These are phyloP conservation scores for Rhinichthys osculus DNA, from an alignment of 2,797 vertebrate species.

Conservation along the genomic window DNA sequence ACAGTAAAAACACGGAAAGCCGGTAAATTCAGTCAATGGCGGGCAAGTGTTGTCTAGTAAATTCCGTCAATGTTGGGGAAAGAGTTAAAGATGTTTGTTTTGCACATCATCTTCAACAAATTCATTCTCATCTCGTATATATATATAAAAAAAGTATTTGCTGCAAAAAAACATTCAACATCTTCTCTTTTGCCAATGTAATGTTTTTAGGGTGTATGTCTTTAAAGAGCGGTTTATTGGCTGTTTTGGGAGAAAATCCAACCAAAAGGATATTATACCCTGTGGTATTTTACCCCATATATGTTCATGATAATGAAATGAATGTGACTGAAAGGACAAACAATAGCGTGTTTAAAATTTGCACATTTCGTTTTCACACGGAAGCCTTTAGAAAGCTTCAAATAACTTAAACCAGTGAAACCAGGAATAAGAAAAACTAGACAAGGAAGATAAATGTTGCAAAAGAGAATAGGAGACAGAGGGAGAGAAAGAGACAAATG, in stretches of 20 bases:
- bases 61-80: too few species aligned
- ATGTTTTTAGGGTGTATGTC: too few species aligned
- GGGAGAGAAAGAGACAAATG: slow-evolving; percentile 27
- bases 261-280: background rate
- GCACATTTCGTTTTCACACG: background rate
- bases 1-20: too few species aligned
- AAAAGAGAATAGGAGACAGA: slow-evolving; percentile 15
- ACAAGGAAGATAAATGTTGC: slow-evolving; percentile 13
- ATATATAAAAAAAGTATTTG: too few species aligned
- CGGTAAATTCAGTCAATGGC: too few species aligned
- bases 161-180: too few species aligned
- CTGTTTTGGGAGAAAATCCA: background rate
- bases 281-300: too few species aligned
- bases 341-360: background rate
- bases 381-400: background rate
- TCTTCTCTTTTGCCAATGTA: too few species aligned
- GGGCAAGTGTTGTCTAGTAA: too few species aligned
- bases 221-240: too few species aligned
- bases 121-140: background rate
- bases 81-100: too few species aligned
- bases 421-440: background rate
- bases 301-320: background rate
- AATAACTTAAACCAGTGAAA: background rate
- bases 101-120: background rate
- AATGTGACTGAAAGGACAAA: background rate